Conservation (phyloP, 2,888 invertebrate species). For the Ornithoptera priamus region DNA sequence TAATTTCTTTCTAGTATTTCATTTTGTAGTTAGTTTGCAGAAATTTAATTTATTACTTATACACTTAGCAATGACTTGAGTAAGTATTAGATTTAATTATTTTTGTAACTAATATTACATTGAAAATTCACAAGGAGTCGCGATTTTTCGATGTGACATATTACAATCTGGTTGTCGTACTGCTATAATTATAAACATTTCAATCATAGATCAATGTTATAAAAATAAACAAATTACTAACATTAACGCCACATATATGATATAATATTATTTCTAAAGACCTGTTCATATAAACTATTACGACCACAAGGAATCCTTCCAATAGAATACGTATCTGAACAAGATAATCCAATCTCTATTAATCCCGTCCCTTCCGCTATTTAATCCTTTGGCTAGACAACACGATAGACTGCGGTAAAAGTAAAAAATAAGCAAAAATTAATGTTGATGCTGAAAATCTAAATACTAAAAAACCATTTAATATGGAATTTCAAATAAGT, state of each 20-base stretch:
- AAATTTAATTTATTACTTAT: too few relatives aligned
- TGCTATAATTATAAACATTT: too few relatives aligned
- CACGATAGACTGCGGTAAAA: not conserved
- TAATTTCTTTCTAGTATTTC: not conserved
- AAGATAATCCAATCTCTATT: constrained; percentile 26
- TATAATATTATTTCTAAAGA: not conserved
- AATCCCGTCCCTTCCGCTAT: constrained; percentile 8
- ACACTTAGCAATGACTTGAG: too few relatives aligned
- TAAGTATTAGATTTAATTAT: too few relatives aligned
- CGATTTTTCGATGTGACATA: too few relatives aligned
- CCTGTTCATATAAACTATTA: constrained; percentile 1
- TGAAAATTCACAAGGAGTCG: too few relatives aligned
- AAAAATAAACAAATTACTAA: not conserved
- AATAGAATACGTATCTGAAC: constrained; percentile 18
- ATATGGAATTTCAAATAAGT: too few relatives aligned
- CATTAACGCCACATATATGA: not conserved
- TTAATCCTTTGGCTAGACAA: constrained; percentile 7
- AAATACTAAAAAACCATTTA: not conserved
- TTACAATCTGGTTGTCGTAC: too few relatives aligned
- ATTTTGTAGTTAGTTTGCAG: too few relatives aligned
- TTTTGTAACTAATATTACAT: too few relatives aligned
- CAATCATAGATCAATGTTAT: too few relatives aligned
- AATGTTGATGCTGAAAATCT: not conserved
- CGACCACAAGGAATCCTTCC: constrained; percentile 18
- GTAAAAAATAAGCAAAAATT: not conserved